A percentile compares a stretch with the other conserved stretches of the same genome.
Conservation (phyloP, 2,797 vertebrate species). For the Catharus ustulatus region DNA sequence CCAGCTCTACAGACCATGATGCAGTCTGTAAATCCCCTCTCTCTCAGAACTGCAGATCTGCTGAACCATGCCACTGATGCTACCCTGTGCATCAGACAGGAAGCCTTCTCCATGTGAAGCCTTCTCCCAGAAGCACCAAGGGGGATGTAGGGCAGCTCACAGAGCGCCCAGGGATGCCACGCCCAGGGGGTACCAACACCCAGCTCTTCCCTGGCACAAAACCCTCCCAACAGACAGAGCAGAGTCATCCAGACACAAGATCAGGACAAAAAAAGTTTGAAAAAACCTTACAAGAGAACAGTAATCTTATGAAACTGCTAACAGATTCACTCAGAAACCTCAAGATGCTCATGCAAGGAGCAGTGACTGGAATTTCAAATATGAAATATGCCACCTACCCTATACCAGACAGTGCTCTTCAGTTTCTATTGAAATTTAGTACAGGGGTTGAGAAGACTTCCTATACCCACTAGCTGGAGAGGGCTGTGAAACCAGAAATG, state of each 20-base stretch:
- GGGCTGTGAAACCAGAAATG: background rate
- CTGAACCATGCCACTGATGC: background rate
- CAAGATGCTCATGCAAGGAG: background rate
- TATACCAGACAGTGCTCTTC: background rate
- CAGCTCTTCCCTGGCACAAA: background rate
- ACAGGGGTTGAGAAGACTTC: background rate
- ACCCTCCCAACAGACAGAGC: fast-evolving
- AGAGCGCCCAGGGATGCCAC: fast-evolving
- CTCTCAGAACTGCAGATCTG: background rate
- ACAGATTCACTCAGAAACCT: background rate
- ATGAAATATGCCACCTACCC: background rate
- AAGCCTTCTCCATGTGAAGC: fast-evolving
- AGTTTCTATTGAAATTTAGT: background rate
- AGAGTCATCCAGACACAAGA: background rate
- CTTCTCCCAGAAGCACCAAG: fast-evolving
- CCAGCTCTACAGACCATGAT: background rate
- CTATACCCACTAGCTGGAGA: background rate
- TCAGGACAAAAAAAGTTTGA: background rate
- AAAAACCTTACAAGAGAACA: background rate
- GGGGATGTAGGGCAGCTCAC: background rate
- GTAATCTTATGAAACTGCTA: background rate
- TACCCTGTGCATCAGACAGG: fast-evolving
- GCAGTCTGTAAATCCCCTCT: background rate
- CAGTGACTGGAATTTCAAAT: background rate
- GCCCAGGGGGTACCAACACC: fast-evolving